Conservation (phyloP, 2,113 vertebrate species). For the Brachyhypopomus occidentalis region DNA sequence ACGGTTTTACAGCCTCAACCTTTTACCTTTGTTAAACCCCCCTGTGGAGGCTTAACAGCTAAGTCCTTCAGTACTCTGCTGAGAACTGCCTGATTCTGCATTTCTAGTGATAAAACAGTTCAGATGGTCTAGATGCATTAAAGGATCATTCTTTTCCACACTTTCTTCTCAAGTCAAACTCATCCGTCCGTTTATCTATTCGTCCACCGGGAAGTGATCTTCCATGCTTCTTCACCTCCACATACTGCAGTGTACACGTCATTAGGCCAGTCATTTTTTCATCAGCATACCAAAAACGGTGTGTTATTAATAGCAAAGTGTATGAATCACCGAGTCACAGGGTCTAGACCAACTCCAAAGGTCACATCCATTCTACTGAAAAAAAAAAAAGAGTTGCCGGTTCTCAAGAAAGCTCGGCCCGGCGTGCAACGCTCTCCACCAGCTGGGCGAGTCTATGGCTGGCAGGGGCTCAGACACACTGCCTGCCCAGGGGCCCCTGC, state of each 20-base stretch:
- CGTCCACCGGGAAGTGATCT: not conserved
- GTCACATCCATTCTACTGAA: constrained; percentile 21
- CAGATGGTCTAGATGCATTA: not conserved
- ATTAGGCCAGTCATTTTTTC: not conserved
- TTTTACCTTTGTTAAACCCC: not conserved
- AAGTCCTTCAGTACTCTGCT: not conserved
- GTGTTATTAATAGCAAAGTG: constrained; percentile 46
- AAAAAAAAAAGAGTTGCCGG: not conserved
- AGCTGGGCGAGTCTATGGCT: constrained; percentile 21
- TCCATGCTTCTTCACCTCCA: not conserved
- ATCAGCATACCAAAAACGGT: constrained; percentile 16
- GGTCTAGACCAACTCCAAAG: constrained; percentile 33
- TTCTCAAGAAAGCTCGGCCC: not conserved
- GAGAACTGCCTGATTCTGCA: not conserved
- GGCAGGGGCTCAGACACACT: not conserved
- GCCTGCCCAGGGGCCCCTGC: not conserved
- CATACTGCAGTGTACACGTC: not conserved
- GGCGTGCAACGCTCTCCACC: constrained; percentile 28
- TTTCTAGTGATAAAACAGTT: not conserved
- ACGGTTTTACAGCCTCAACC: not conserved
- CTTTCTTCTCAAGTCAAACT: not conserved
- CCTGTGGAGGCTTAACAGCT: not conserved
- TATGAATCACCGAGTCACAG: constrained; percentile 16
- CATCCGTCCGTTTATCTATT: not conserved
- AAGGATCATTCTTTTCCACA: not conserved